Evolutionary conservation across 2,113 vertebrate genomes (phyloP), one percentile per base, ranked within the genome.

Genomic region (Larimichthys polyactis): DNA sequence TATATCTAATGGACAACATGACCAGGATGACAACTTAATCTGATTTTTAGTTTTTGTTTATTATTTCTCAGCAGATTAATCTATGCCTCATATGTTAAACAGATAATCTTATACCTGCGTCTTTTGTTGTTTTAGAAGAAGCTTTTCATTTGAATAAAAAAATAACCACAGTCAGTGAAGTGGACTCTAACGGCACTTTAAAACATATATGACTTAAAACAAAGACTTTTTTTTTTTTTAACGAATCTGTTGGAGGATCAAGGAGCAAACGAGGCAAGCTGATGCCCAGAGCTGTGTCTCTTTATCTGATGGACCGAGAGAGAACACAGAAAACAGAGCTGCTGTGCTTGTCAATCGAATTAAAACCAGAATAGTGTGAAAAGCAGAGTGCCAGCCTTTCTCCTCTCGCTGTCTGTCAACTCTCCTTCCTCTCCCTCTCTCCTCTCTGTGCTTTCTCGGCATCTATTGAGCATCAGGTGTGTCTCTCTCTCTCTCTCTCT

Each of bases 381-480:
- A 58, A 59, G 6, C 64, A 64, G 32, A 60, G 36, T 15, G 63
- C 36, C 57, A 32, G 17, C 19, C 19, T 29, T 43, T 66, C 62
- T 74, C 44, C 60, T 69, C 58, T 55, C 43, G 7, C 67, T 62
- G 63, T 64, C 65, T 36, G 54, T 81, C 59, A 78, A 14, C 66
- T 12, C 49, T 70, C 22, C 12, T 46, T 46, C 11, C 44, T 46
- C 22, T 32, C 27, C 49, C 57, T 60, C 20, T 20, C 20, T 52
- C 9, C 15, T 29, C 70, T 36, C 49, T 58, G 5, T 24, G 32
- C 32, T 63, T 72, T 43, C 54, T 52, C 58, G 67, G 32, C 75
- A 68, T 87, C 68, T 40, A 19, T 2, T 16, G 46, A 81, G 75
- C 74, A 84, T 87, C 88, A 88, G 86, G 89, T 80, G 76, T 55